Conservation (phyloP, 37 sponge, comb jelly and placozoan species). For the Hormiphora californensis region DNA sequence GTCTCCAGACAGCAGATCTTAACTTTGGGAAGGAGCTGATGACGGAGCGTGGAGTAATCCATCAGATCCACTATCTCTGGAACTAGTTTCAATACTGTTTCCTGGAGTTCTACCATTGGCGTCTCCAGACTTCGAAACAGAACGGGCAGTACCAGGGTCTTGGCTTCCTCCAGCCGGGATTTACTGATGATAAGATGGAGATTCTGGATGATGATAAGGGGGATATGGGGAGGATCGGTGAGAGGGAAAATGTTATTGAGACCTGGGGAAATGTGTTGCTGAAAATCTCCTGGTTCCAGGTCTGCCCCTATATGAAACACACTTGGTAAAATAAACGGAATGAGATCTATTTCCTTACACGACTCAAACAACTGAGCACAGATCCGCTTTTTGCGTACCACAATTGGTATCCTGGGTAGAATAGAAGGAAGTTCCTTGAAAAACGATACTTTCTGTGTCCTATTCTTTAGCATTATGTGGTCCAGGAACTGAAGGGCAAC, state of each 20-base stretch:
- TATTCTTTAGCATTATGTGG: constrained; percentile 19
- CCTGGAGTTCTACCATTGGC: constrained; percentile 22
- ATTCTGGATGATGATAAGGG: constrained; percentile 23
- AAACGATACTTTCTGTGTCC: background rate
- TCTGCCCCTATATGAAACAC: constrained; percentile 28
- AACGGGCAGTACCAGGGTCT: background rate
- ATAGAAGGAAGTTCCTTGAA: constrained; percentile 27
- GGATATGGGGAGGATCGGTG: constrained; percentile 21
- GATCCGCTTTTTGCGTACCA: background rate
- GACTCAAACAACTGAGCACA: constrained; percentile 4
- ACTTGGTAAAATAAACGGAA: constrained; percentile 44
- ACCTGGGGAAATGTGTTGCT: constrained; percentile 5
- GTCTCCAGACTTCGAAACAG: constrained; percentile 16
- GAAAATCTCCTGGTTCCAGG: constrained; percentile 4
- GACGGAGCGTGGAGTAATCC: constrained; percentile 31
- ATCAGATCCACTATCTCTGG: constrained; percentile 25
- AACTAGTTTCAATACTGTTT: constrained; percentile 17
- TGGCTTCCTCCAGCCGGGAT: constrained; percentile 7
- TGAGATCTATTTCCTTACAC: constrained; percentile 35
- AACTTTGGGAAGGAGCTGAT: constrained; percentile 35
- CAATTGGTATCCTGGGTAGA: background rate
- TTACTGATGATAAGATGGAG: constrained; percentile 19
- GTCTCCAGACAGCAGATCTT: constrained; percentile 38
- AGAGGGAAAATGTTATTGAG: background rate
- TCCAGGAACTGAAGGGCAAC: constrained; percentile 26